A percentile compares a stretch with the other conserved stretches of the same genome.
Conservation (phyloP, 2,888 invertebrate species). For the Euplexia lucipara region DNA sequence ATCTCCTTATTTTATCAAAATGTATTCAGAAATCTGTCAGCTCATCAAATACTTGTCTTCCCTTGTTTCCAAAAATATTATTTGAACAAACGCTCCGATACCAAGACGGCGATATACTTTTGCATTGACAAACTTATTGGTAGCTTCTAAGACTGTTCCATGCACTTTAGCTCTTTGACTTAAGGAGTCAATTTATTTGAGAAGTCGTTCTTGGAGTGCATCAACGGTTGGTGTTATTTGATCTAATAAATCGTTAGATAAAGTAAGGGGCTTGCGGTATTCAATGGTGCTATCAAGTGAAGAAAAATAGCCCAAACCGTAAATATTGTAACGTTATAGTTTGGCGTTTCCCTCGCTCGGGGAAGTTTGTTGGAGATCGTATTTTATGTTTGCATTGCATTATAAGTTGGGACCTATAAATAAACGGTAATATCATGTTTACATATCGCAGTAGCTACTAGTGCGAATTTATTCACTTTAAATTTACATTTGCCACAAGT, state of each 20-base stretch:
- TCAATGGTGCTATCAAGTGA: constrained; percentile 72
- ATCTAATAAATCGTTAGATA: constrained; percentile 76
- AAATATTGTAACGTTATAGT: constrained; percentile 75
- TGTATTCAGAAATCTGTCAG: constrained; percentile 65
- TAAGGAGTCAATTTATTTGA: constrained; percentile 33
- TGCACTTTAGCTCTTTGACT: constrained; percentile 17
- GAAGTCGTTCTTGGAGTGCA: not conserved
- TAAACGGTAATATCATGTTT: constrained; percentile 39
- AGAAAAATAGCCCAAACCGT: constrained; percentile 75
- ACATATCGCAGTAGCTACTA: not conserved
- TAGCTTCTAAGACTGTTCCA: not conserved
- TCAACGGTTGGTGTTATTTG: constrained; percentile 51
- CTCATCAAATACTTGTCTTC: constrained; percentile 68
- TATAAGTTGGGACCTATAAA: constrained; percentile 45
- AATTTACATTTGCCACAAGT: constrained; percentile 6
- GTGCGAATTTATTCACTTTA: constrained; percentile 16
- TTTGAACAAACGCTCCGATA: constrained; percentile 62
- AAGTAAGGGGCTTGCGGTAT: constrained; percentile 70
- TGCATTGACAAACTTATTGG: constrained; percentile 26
- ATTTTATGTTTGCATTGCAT: constrained; percentile 45
- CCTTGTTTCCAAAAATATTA: constrained; percentile 63
- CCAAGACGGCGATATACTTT: constrained; percentile 54
- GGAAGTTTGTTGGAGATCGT: constrained; percentile 41
- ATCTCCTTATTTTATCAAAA: constrained; percentile 56
- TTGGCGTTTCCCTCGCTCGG: constrained; percentile 53